Conservation (phyloP, 2,797 vertebrate species). For the Gallinago solitaria region DNA sequence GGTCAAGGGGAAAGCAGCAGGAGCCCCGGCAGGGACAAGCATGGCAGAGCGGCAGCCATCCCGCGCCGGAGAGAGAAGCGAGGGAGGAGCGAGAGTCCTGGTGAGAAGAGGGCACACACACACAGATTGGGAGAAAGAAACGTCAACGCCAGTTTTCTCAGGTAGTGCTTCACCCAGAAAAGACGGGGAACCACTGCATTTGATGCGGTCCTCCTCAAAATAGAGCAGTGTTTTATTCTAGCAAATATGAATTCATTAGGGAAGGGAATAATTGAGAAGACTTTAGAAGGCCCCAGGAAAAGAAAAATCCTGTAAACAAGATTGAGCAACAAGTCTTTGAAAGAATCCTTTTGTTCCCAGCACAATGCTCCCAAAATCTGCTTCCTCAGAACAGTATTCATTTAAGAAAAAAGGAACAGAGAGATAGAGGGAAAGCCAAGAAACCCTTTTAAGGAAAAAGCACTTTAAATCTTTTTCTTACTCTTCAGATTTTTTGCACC, state of each 20-base stretch:
- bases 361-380: slow-evolving; percentile 62
- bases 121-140: background rate
- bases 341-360: slow-evolving; percentile 63
- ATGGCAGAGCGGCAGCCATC: background rate
- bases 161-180: background rate
- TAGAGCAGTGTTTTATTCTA: background rate
- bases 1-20: background rate
- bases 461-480: background rate
- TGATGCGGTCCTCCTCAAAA: background rate
- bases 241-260: slow-evolving; percentile 18
- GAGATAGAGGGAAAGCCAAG: slow-evolving; percentile 4
- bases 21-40: background rate
- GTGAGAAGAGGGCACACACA: background rate
- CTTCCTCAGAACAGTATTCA: slow-evolving; percentile 53
- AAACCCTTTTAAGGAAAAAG: slow-evolving; percentile 42
- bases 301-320: slow-evolving; percentile 38
- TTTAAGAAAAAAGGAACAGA: slow-evolving; percentile 3
- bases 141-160: background rate
- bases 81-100: background rate
- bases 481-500: background rate
- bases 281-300: slow-evolving; percentile 11
- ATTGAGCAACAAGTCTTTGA: slow-evolving; percentile 48
- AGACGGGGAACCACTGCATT: background rate
- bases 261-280: slow-evolving; percentile 22
- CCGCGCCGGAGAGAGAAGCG: background rate